A percentile compares a stretch with the other conserved stretches of the same genome.
phyloP scores from a whole-genome alignment of 2,113 vertebrate species.

The Sciurus niger region DNA sequence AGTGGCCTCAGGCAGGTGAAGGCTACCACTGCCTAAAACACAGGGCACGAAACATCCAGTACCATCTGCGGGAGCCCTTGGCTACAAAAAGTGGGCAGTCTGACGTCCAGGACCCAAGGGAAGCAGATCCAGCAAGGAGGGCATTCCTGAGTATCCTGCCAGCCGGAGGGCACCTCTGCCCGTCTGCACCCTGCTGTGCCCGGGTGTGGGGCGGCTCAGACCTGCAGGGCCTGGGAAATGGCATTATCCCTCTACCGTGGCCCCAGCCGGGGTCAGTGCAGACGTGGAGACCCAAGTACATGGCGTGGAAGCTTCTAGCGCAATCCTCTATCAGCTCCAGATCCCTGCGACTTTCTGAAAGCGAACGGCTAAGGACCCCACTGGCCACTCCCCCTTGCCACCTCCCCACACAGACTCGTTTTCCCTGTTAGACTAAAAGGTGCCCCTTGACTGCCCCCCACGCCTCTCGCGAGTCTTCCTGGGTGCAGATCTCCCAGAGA shows the following conservation, averaged over 20 bases:
- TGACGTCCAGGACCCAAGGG: rapidly evolving
- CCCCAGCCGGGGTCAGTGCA: neutral
- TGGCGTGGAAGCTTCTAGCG: rapidly evolving
- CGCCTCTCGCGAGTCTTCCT: too few relatives aligned
- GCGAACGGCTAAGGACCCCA: rapidly evolving
- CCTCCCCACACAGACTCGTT: rapidly evolving
- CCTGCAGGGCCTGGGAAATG: too few relatives aligned
- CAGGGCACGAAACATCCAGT: rapidly evolving
- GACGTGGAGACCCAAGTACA: rapidly evolving
- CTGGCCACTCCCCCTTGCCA: rapidly evolving
- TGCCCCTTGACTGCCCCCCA: too few relatives aligned
- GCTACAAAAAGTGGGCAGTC: rapidly evolving
- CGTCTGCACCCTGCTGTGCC: rapidly evolving
- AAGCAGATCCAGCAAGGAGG: rapidly evolving
- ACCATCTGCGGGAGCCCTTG: rapidly evolving
- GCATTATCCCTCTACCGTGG: rapidly evolving
- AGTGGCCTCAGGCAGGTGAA: rapidly evolving
- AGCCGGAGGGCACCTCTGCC: rapidly evolving
- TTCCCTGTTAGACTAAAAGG: neutral
- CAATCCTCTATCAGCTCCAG: too few relatives aligned
- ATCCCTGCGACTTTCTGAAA: neutral
- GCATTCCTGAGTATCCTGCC: rapidly evolving
- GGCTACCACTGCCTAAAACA: rapidly evolving
- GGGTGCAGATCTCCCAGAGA: rapidly evolving
- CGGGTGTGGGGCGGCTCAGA: neutral